Conservation (phyloP, 2,113 vertebrate species). For the Ornithorhynchus anatinus region DNA sequence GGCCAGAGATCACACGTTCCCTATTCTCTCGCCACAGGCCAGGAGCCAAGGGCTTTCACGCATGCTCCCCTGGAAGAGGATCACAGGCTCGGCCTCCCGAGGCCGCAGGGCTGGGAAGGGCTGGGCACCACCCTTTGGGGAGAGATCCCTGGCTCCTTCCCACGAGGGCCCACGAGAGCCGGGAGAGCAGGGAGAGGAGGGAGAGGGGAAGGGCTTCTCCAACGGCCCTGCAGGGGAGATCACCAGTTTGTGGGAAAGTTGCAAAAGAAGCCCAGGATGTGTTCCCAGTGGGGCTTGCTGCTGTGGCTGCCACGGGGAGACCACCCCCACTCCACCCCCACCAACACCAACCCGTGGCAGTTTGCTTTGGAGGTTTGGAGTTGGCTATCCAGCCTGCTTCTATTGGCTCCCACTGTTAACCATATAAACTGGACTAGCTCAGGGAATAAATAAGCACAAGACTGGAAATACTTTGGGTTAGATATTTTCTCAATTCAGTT, state of each 20-base stretch:
- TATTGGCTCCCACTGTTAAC: too few relatives aligned
- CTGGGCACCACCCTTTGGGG: background rate
- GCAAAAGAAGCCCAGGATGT: background rate
- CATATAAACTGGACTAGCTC: too few relatives aligned
- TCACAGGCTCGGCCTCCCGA: background rate
- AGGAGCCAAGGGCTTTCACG: background rate
- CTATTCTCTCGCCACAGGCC: background rate
- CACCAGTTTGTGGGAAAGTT: background rate
- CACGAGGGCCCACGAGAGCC: background rate
- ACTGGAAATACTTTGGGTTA: too few relatives aligned
- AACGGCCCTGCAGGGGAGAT: background rate
- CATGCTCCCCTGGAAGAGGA: conserved; percentile 24
- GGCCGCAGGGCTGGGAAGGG: background rate
- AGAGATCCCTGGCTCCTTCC: conserved; percentile 8
- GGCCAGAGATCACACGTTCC: conserved; percentile 34
- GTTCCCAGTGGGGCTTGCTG: background rate
- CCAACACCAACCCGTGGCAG: too few relatives aligned
- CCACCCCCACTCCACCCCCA: too few relatives aligned
- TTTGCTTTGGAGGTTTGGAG: too few relatives aligned
- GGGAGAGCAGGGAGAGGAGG: background rate
- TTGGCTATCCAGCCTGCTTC: too few relatives aligned
- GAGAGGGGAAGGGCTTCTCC: background rate
- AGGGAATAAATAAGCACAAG: too few relatives aligned
- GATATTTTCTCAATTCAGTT: too few relatives aligned
- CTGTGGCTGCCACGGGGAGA: too few relatives aligned